Evolutionary conservation across 2,888 invertebrate species (phyloP), one percentile per base, ranked within the genome.

Genomic region (Elysia crispata): DNA sequence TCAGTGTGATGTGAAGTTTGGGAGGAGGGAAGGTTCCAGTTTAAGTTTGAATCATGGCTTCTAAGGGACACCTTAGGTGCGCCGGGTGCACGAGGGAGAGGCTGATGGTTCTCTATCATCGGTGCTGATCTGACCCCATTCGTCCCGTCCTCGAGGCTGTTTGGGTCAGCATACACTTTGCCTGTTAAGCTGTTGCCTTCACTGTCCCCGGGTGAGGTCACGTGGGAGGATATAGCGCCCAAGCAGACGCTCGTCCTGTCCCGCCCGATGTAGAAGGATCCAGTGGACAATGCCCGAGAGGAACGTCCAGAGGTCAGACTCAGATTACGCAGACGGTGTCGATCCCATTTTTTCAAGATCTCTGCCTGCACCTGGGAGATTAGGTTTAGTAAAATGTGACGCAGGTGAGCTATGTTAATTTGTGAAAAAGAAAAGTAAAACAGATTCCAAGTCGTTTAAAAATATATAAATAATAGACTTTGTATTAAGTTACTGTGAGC

Each of bases 331-430:
- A 86, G 70, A 73, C 72, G 76, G 25, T 80, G 84, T 41, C 87
- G 83, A 25, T 83, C 75, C 87, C 87, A 87, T 49, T 85, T 85
- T 79, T 87, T 88, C 60, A 82, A 83, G 15, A 88, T 81, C 83
- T 88, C 88, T n/a, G 80, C 80, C 79, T 86, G 87, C 0, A 88
- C 88, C 88, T 88, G 23, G n/a, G n/a, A n/a, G n/a, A n/a, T n/a
- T n/a, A n/a, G n/a, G n/a, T n/a, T n/a, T n/a, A n/a, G n/a, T n/a
- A n/a, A n/a, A n/a, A n/a, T n/a, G n/a, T n/a, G n/a, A n/a, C n/a
- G n/a, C n/a, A n/a, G n/a, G n/a, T n/a, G n/a, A n/a, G n/a, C n/a
- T n/a, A n/a, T n/a, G n/a, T n/a, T n/a, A n/a, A n/a, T n/a, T n/a
- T n/a, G n/a, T n/a, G n/a, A n/a, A n/a, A n/a, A n/a, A n/a, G n/a